Conservation (phyloP, 2,888 invertebrate genomes). For the Neoscelio sp. region DNA sequence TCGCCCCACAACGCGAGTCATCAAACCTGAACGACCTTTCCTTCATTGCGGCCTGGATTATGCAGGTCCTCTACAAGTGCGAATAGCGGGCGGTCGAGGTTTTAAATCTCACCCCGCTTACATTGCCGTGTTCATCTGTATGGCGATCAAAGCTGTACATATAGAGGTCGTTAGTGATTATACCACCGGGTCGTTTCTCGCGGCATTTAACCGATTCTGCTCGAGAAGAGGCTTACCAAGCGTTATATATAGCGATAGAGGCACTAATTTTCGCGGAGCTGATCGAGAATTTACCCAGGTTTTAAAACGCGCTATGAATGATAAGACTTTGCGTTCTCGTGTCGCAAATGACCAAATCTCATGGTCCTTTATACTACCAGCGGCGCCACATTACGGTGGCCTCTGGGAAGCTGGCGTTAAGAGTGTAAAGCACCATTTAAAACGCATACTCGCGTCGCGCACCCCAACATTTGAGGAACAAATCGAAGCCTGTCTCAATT, state of each 20-base stretch:
- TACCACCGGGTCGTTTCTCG: not conserved
- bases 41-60: not conserved
- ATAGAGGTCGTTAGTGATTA: not conserved
- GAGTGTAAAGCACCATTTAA: too few species aligned
- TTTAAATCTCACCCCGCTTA: not conserved
- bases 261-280: slow-evolving; percentile 3
- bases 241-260: not conserved
- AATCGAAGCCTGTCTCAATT: too few species aligned
- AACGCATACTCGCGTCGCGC: too few species aligned
- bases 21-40: not conserved
- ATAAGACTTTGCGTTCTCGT: too few species aligned
- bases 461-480: too few species aligned
- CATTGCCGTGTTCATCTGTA: not conserved
- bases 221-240: not conserved
- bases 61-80: not conserved
- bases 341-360: too few species aligned
- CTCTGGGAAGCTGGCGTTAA: too few species aligned
- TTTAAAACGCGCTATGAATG: too few species aligned
- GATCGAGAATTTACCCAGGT: too few species aligned
- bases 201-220: not conserved
- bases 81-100: slow-evolving; percentile 7
- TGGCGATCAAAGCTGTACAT: not conserved
- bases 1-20: too few species aligned
- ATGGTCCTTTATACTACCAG: too few species aligned
- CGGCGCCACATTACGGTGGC: too few species aligned